These are phyloP conservation scores for Ammodytes marinus DNA, from an alignment of 2,113 vertebrate species.

Conservation along the genomic window DNA sequence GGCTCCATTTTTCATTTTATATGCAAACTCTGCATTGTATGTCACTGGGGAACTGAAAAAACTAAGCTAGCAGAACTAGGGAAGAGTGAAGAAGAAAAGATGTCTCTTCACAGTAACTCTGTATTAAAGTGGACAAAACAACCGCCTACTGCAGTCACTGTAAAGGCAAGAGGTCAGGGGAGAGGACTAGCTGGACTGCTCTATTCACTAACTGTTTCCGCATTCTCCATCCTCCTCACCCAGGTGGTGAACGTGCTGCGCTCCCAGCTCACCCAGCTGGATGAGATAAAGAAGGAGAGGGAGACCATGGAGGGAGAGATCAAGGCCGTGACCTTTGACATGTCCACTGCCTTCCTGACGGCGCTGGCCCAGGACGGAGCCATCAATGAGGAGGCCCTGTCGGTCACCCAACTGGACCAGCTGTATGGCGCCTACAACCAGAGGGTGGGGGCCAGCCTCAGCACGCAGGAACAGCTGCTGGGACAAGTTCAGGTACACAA, in stretches of 20 bases:
- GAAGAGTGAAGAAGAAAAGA: conserved; percentile 13
- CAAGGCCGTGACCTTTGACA: conserved; percentile 94
- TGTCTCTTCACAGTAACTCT: conserved; percentile 24
- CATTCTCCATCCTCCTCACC: conserved; percentile 22
- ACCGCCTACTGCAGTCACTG: background rate
- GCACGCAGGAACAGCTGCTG: conserved; percentile 92
- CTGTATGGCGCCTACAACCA: conserved; percentile 91
- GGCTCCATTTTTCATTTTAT: conserved; percentile 70
- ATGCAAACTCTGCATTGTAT: conserved; percentile 65
- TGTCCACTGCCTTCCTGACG: conserved; percentile 92
- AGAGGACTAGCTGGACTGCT: background rate
- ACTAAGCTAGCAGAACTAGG: conserved; percentile 70
- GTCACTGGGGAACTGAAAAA: conserved; percentile 68
- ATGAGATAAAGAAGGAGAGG: conserved; percentile 93
- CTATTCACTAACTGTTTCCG: background rate
- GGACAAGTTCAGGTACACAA: conserved; percentile 86
- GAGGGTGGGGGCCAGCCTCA: conserved; percentile 91
- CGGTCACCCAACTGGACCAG: conserved; percentile 90
- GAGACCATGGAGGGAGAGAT: conserved; percentile 93
- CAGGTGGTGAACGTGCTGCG: conserved; percentile 93
- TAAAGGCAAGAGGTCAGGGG: background rate
- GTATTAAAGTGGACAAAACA: conserved; percentile 2
- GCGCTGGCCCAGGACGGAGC: conserved; percentile 93
- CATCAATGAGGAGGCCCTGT: conserved; percentile 95
- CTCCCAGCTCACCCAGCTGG: conserved; percentile 88